Base-by-base conservation (phyloP, 2,113 vertebrate species). In the Jacana jacana region DNA sequence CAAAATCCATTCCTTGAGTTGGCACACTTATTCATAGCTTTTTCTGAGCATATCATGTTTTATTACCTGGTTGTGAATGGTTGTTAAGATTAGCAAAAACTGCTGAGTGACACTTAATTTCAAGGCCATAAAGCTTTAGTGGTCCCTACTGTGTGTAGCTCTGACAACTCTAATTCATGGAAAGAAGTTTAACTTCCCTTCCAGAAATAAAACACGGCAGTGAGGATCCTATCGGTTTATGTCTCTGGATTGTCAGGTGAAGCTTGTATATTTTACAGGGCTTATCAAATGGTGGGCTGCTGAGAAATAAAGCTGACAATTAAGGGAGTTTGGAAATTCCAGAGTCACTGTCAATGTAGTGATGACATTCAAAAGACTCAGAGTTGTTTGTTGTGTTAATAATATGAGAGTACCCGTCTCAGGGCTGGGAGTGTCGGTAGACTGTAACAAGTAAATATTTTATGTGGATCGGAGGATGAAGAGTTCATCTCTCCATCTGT, bases 71-170 rank as follows among this genome's bases (percentile, higher is more conserved):
- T 86, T 66, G 23, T 71, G 76, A 80, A 78, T 86, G 28, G 31
- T n/a, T 89, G 33, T 70, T 95, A 78, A 73, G 81, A 83, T 73
- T 71, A 94, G n/a, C 6, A 92, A 87, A 96, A 96, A 77, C 46
- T 86, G 37, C 81, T 73, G 70, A 93, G n/a, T 73, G 78, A 89
- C 52, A 75, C 66, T 93, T 75, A 85, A 82, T 92, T 95, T 93
- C 81, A 76, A 88, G 39, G 30, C 37, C 11, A 60, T 91, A 93
- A 92, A 82, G 79, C 80, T 92, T 87, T 95, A 91, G 46, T 60
- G 33, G 66, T 88, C 78, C 66, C 78, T 77, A n/a, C 51, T 49
- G 17, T 39, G n/a, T 22, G 20, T 51, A 76, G 35, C 30, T 80
- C 81, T 85, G 63, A 22, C 40, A 95, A 73, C 75, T 77, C n/a